Conservation (phyloP, 2,797 vertebrate species). For the Babyrousa celebensis region DNA sequence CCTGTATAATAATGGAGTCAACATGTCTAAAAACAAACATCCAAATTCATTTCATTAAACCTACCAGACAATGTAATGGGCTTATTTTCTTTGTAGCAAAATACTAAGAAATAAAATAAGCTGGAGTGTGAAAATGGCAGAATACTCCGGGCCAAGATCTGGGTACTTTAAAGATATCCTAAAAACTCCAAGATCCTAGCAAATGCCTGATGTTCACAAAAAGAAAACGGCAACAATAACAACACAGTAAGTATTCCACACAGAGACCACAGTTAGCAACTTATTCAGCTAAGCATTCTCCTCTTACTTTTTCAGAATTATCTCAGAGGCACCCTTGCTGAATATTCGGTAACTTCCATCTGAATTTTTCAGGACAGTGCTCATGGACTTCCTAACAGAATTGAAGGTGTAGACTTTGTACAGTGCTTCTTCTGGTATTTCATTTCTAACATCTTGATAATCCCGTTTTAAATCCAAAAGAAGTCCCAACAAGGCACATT, state of each 20-base stretch:
- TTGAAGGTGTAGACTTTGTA: slow-evolving; percentile 99
- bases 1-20: slow-evolving; percentile 19
- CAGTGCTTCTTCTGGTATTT: slow-evolving; percentile 99
- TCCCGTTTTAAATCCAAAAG: slow-evolving; percentile 97
- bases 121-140: neutral
- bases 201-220: slow-evolving; percentile 41
- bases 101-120: slow-evolving; percentile 58
- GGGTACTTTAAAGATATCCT: slow-evolving; percentile 25
- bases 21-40: slow-evolving; percentile 12
- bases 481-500: slow-evolving; percentile 99
- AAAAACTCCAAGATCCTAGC: neutral
- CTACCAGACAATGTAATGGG: neutral
- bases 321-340: slow-evolving; percentile 99
- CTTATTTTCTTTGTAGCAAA: slow-evolving; percentile 54
- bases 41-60: slow-evolving; percentile 23
- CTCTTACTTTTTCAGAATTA: slow-evolving; percentile 99
- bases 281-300: slow-evolving; percentile 68
- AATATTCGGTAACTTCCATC: slow-evolving; percentile 99
- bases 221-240: neutral
- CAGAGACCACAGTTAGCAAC: neutral
- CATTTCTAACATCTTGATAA: slow-evolving; percentile 97
- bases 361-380: slow-evolving; percentile 98
- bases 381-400: slow-evolving; percentile 99
- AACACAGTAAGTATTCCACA: slow-evolving; percentile 17
- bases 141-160: neutral